Base-by-base conservation (phyloP, 2,113 vertebrate genomes). In the Sakesphorus luctuosus region DNA sequence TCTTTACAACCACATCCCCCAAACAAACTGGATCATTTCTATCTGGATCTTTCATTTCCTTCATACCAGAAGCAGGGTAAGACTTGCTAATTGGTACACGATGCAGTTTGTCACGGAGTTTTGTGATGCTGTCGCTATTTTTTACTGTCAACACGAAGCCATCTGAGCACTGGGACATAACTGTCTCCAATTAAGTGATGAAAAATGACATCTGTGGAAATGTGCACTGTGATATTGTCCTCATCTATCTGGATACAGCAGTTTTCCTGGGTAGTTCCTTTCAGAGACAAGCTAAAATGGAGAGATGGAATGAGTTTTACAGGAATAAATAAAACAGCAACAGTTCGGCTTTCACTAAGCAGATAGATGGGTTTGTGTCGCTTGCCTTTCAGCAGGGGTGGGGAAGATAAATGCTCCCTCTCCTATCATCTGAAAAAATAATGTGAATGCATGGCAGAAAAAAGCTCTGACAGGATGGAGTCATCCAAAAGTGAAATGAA, bases 131-230 rank as follows among this genome's bases (percentile, higher is more conserved):
- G 90, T 84, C 94, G 18, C 74, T 93, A 36, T 72, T 90, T 82
- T 16, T 93, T 11, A 33, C 90, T 84, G 38, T 96, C 95, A 59
- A 2, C 20, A 58, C 17, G n/a, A 55, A 66, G 29, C 26, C 55
- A 28, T 53, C 53, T 50, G 21, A 84, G 55, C 61, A 44, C 38
- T 19, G 36, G 95, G 79, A 43, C 75, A 58, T 58, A 76, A 66
- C 85, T 83, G 73, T 92, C 94, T 92, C 89, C 91, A 95, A 93
- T 98, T 97, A 97, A 84, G 73, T 95, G 94, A 97, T 96, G 96
- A 97, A 90, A 96, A 97, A 97, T 89, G 95, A 63, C 89, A 83
- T 81, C 56, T 5, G 14, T 68, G 78, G 16, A 56, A 40, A 29
- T 17, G 65, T 53, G 53, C 50, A 6, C 52, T 7, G 25, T 44